These are phyloP conservation scores for Mystacides longicornis DNA, from an alignment of 2,888 invertebrate species.

Conservation along the genomic window DNA sequence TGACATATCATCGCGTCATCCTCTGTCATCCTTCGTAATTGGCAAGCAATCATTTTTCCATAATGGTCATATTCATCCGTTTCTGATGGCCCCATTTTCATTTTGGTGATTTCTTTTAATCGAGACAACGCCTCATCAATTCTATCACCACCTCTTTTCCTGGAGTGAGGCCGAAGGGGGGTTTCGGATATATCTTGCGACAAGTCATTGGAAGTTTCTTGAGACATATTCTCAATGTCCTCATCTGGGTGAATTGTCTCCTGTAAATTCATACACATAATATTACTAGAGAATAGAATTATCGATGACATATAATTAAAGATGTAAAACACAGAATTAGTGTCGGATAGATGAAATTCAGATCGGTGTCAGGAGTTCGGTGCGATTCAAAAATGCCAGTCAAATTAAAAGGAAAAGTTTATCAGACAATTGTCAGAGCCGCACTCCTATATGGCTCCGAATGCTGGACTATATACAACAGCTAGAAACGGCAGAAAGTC, in stretches of 20 bases:
- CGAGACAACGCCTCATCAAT: neutral
- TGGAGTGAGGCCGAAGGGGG: neutral
- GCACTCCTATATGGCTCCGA: too few relatives aligned
- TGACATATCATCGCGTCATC: neutral
- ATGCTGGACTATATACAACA: too few relatives aligned
- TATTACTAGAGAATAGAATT: neutral
- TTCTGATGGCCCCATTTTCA: neutral
- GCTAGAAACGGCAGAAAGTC: too few relatives aligned
- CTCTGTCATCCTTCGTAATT: neutral
- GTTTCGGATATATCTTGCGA: neutral
- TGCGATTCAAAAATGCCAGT: too few relatives aligned
- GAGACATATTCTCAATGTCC: neutral
- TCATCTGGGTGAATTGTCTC: neutral
- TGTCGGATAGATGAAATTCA: neutral
- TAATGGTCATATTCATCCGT: neutral
- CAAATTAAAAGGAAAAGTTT: too few relatives aligned
- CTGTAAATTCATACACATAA: neutral
- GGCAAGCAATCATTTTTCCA: neutral
- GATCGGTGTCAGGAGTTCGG: too few relatives aligned
- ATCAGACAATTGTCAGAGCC: too few relatives aligned
- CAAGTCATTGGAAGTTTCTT: neutral
- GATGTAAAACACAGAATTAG: neutral
- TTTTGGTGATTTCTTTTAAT: too few relatives aligned
- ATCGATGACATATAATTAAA: neutral
- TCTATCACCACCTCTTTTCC: neutral